Evolutionary conservation across 1,140 invertebrate species (phyloP).

Genomic region (Drosophila ogumai): DNA sequence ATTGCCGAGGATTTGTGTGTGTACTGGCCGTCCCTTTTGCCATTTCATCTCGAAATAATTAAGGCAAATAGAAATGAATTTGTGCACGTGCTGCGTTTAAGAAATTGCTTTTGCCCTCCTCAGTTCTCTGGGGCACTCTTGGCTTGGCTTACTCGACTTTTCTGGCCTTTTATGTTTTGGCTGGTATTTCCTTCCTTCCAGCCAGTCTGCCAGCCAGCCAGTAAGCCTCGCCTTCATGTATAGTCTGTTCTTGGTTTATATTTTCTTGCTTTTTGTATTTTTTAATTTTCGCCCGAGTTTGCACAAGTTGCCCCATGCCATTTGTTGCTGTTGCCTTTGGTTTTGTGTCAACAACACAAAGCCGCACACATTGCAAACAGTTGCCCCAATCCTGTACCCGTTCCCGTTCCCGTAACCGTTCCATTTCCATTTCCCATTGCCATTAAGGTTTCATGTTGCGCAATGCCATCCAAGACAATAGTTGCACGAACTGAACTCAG

Average conservation of each 20-base stretch:
- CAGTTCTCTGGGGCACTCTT: conserved; percentile 45
- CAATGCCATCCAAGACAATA: conserved; percentile 57
- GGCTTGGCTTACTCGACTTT: conserved; percentile 48
- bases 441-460: conserved; percentile 40
- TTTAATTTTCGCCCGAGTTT: conserved; percentile 56
- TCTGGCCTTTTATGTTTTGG: conserved; percentile 61
- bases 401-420: neutral
- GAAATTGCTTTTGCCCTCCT: conserved; percentile 68
- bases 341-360: conserved; percentile 68
- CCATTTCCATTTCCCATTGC: conserved; percentile 25
- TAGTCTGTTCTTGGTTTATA: conserved; percentile 9
- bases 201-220: conserved; percentile 1
- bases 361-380: conserved; percentile 62
- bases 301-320: conserved; percentile 58
- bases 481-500: conserved; percentile 62
- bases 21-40: conserved; percentile 55
- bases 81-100: conserved; percentile 74
- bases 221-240: neutral
- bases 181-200: conserved; percentile 22
- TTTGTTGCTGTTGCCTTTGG: conserved; percentile 37
- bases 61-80: conserved; percentile 66
- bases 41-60: conserved; percentile 75
- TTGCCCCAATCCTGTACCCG: conserved; percentile 23
- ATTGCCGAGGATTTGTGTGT: conserved; percentile 43
- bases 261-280: conserved; percentile 29